Evolutionary conservation across 1,140 invertebrate species (phyloP).

Genomic region (Latrodectus geometricus): DNA sequence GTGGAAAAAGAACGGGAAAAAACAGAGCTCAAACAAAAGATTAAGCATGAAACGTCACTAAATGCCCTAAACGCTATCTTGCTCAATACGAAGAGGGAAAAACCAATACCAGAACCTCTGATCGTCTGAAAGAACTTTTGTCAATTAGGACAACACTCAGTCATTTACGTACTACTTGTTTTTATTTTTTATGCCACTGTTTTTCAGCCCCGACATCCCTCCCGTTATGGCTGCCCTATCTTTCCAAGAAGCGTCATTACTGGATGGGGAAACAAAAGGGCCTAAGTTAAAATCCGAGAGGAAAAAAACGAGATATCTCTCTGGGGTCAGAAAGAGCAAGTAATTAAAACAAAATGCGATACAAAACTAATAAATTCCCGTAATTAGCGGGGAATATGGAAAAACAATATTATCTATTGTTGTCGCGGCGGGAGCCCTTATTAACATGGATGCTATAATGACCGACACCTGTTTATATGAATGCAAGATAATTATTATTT

Average conservation of each 20-base stretch:
- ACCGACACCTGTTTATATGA: conserved; percentile 61
- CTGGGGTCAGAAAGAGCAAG: conserved; percentile 37
- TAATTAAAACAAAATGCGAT: conserved; percentile 63
- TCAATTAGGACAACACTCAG: conserved; percentile 47
- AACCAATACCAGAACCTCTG: conserved; percentile 49
- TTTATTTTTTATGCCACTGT: conserved; percentile 28
- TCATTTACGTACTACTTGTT: conserved; percentile 40
- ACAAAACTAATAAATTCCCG: conserved; percentile 61
- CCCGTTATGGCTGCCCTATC: conserved; percentile 37
- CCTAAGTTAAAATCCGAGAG: conserved; percentile 17
- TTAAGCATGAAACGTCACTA: conserved; percentile 44
- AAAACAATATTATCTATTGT: conserved; percentile 61
- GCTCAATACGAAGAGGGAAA: conserved; percentile 38
- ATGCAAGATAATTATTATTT: conserved; percentile 62
- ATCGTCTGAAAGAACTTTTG: conserved; percentile 54
- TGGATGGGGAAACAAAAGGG: conserved; percentile 46
- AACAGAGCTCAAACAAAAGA: conserved; percentile 18
- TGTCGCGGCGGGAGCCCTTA: conserved; percentile 43
- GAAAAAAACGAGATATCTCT: conserved; percentile 48
- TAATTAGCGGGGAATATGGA: conserved; percentile 60
- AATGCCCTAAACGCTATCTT: conserved; percentile 43
- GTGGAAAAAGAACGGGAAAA: not conserved
- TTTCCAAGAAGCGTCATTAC: conserved; percentile 57
- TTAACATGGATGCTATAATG: conserved; percentile 58
- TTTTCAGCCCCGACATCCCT: conserved; percentile 9